These are phyloP conservation scores for Epistrophe grossulariae DNA, from an alignment of 2,888 invertebrate species.

Conservation along the genomic window DNA sequence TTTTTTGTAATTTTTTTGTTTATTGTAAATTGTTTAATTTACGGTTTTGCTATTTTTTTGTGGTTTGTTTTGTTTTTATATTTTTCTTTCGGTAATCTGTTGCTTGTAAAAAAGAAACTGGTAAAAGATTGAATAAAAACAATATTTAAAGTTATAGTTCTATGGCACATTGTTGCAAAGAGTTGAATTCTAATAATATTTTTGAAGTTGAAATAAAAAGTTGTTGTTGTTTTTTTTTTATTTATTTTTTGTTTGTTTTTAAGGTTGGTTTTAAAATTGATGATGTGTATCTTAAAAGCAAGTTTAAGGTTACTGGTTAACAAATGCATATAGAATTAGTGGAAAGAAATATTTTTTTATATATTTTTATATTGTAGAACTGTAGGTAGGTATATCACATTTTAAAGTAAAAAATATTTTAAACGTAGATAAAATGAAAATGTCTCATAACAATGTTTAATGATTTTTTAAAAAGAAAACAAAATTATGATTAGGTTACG, in stretches of 20 bases:
- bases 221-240: constrained; percentile 37
- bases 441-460: background rate
- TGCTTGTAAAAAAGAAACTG: constrained; percentile 76
- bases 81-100: constrained; percentile 67
- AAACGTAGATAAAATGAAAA: background rate
- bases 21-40: constrained; percentile 70
- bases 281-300: constrained; percentile 23
- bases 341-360: constrained; percentile 12
- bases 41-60: constrained; percentile 75
- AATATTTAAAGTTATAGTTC: constrained; percentile 76
- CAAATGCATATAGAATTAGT: constrained; percentile 27
- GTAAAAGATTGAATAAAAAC: constrained; percentile 74
- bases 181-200: constrained; percentile 56
- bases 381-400: constrained; percentile 50
- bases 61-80: constrained; percentile 68
- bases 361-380: constrained; percentile 34
- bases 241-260: background rate
- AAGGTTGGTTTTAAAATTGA: constrained; percentile 18
- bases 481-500: background rate
- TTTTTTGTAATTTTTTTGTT: constrained; percentile 49
- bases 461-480: background rate
- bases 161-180: constrained; percentile 76
- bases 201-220: constrained; percentile 68
- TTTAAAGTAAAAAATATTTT: constrained; percentile 29
- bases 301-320: constrained; percentile 25